Evolutionary conservation across 2,113 vertebrate species (phyloP).

Genomic region (Forbesichthys agassizii): DNA sequence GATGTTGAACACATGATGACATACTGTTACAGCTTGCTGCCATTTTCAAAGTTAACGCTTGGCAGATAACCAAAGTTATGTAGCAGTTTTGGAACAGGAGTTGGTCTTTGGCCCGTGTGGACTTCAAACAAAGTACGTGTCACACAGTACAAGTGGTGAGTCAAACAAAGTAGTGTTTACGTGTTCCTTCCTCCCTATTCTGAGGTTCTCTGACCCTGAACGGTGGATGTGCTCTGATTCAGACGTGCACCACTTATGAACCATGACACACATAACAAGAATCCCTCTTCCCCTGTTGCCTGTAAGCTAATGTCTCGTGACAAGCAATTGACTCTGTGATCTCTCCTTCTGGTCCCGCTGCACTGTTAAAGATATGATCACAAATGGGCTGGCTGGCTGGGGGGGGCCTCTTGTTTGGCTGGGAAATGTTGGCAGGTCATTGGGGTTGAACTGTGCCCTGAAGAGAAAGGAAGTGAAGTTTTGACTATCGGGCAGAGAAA

Average conservation of each 20-base stretch:
- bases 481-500: conserved; percentile 69
- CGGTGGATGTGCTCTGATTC: conserved; percentile 29
- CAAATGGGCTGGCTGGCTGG: conserved; percentile 25
- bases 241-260: conserved; percentile 49
- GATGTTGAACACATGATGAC: too few relatives aligned
- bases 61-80: too few relatives aligned
- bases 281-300: conserved; percentile 45
- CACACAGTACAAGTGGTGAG: background rate
- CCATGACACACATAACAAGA: conserved; percentile 56
- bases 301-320: conserved; percentile 54
- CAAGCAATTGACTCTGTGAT: conserved; percentile 64
- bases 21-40: too few relatives aligned
- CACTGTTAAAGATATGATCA: conserved; percentile 66
- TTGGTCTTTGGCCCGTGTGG: too few relatives aligned
- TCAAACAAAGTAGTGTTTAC: conserved; percentile 23
- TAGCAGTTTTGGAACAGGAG: too few relatives aligned
- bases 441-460: conserved; percentile 67
- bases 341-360: conserved; percentile 53
- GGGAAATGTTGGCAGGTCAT: conserved; percentile 65
- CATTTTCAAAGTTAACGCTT: too few relatives aligned
- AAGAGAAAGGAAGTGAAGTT: conserved; percentile 69
- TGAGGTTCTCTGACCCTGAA: conserved; percentile 40
- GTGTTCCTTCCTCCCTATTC: conserved; percentile 17
- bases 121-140: too few relatives aligned
- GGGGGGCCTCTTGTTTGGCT: conserved; percentile 58